phyloP scores from a whole-genome alignment of 1,140 invertebrate species.

The Cydia splendana region DNA sequence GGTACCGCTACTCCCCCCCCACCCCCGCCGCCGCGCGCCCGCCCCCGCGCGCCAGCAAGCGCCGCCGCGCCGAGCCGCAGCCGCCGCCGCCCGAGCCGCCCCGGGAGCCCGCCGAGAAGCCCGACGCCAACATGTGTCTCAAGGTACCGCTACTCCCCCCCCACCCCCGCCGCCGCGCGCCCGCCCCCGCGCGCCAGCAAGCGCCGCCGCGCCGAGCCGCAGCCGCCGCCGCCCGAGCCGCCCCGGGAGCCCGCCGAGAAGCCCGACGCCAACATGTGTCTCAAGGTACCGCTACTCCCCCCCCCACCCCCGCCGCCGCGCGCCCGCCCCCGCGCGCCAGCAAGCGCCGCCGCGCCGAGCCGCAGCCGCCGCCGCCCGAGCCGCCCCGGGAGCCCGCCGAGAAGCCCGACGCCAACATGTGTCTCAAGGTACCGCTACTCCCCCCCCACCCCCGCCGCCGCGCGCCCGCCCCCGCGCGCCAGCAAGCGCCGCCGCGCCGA shows the following conservation, averaged over 20 bases:
- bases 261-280: slow-evolving; percentile 90
- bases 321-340: slow-evolving; percentile 56
- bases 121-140: slow-evolving; percentile 90
- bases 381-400: slow-evolving; percentile 83
- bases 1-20: slow-evolving; percentile 35
- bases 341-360: slow-evolving; percentile 68
- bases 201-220: slow-evolving; percentile 71
- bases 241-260: slow-evolving; percentile 85
- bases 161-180: slow-evolving; percentile 57
- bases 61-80: slow-evolving; percentile 73
- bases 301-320: slow-evolving; percentile 54
- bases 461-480: slow-evolving; percentile 56
- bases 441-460: slow-evolving; percentile 52
- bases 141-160: slow-evolving; percentile 71
- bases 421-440: slow-evolving; percentile 80
- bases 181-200: slow-evolving; percentile 57
- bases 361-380: slow-evolving; percentile 74
- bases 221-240: slow-evolving; percentile 73
- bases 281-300: slow-evolving; percentile 77
- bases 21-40: slow-evolving; percentile 58
- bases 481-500: slow-evolving; percentile 67
- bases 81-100: slow-evolving; percentile 75
- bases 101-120: slow-evolving; percentile 86
- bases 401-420: slow-evolving; percentile 91
- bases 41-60: slow-evolving; percentile 57